Percentiles rank a stretch among this genome's conserved stretches.
These are phyloP conservation scores for Mormyrus proboscirostris DNA, from an alignment of 2,797 vertebrate species.

Conservation along the genomic window DNA sequence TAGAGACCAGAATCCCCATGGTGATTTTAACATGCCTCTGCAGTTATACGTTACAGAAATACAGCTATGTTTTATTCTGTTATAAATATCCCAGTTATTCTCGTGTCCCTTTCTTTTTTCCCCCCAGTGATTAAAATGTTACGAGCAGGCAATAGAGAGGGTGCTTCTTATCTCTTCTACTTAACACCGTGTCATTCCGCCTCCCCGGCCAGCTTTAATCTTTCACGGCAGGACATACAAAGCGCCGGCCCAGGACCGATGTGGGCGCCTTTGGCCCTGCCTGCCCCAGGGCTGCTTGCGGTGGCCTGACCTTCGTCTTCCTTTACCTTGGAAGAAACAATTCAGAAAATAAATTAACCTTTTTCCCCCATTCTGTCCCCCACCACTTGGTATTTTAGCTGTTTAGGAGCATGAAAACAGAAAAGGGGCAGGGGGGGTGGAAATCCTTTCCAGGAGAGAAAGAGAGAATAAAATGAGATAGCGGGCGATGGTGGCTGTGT, in stretches of 20 bases:
- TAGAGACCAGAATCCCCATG: background rate
- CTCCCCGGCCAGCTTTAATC: constrained; percentile 24
- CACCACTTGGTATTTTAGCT: background rate
- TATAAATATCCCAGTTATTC: background rate
- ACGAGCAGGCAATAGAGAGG: background rate
- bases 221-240: constrained; percentile 15
- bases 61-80: background rate
- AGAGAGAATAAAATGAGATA: constrained; percentile 11
- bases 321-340: constrained; percentile 19
- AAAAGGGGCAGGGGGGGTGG: background rate
- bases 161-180: background rate
- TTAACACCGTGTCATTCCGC: background rate
- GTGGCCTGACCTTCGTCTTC: constrained; percentile 5
- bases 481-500: background rate
- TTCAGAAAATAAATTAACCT: constrained; percentile 25
- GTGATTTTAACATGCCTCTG: background rate
- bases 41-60: background rate
- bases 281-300: background rate
- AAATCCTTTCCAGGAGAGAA: background rate
- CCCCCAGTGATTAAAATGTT: constrained; percentile 7
- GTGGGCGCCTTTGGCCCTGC: background rate
- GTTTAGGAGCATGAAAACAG: constrained; percentile 16
- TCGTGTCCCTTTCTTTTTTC: background rate
- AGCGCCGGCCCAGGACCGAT: background rate
- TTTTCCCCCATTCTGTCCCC: background rate